These are phyloP conservation scores for Nymphalis polychloros DNA, from an alignment of 2,888 invertebrate species.

Conservation along the genomic window DNA sequence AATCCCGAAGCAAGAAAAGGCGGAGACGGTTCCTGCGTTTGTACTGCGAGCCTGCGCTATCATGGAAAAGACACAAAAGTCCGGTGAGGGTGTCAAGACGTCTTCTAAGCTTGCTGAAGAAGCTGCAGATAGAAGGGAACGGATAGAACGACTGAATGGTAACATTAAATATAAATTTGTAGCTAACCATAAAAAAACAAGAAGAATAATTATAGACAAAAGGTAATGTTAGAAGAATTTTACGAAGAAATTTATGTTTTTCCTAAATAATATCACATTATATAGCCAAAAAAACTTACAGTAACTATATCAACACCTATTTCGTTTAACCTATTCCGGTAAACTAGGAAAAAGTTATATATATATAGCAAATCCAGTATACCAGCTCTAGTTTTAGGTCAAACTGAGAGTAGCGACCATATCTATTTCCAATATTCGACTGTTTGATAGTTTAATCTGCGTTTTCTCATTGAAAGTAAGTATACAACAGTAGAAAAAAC, in stretches of 20 bases:
- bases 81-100: slow-evolving; percentile 93
- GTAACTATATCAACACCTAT: not conserved
- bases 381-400: not conserved
- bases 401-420: slow-evolving; percentile 11
- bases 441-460: slow-evolving; percentile 6
- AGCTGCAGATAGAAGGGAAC: slow-evolving; percentile 90
- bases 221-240: too few species aligned
- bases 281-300: not conserved
- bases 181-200: too few species aligned
- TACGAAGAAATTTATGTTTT: too few species aligned
- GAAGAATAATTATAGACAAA: too few species aligned
- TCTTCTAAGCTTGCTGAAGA: slow-evolving; percentile 92
- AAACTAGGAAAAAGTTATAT: not conserved
- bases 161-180: slow-evolving; percentile 46
- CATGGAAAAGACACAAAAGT: slow-evolving; percentile 95
- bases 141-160: slow-evolving; percentile 94
- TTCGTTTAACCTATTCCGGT: not conserved
- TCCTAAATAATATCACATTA: too few species aligned
- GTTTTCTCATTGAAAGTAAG: not conserved
- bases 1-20: slow-evolving; percentile 96
- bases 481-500: too few species aligned
- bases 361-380: not conserved
- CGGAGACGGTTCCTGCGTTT: slow-evolving; percentile 95
- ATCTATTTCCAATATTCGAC: slow-evolving; percentile 22
- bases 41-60: slow-evolving; percentile 94